These are phyloP conservation scores for Tadarida brasiliensis DNA, from an alignment of 2,797 vertebrate genomes.

Conservation along the genomic window DNA sequence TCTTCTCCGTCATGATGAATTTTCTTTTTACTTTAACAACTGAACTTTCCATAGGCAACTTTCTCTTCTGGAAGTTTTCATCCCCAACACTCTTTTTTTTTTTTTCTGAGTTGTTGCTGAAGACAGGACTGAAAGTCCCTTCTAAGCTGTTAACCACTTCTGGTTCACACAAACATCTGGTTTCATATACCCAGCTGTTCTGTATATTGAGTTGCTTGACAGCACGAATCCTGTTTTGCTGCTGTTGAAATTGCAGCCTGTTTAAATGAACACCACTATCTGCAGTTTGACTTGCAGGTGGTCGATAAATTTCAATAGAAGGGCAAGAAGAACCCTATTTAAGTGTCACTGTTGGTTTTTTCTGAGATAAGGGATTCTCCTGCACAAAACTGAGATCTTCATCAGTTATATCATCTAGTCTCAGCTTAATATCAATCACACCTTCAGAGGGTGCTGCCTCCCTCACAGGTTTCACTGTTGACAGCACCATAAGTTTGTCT, in stretches of 20 bases:
- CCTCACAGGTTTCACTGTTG: constrained; percentile 94
- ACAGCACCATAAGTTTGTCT: constrained; percentile 91
- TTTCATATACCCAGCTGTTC: constrained; percentile 85
- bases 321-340: constrained; percentile 88
- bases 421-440: constrained; percentile 97
- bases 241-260: constrained; percentile 85
- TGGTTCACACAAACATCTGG: constrained; percentile 85
- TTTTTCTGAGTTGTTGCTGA: constrained; percentile 86
- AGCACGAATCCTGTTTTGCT: constrained; percentile 74
- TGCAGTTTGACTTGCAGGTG: constrained; percentile 87
- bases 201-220: constrained; percentile 83
- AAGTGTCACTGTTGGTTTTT: constrained; percentile 87
- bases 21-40: constrained; percentile 93
- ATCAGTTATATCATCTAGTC: constrained; percentile 95
- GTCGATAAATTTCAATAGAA: constrained; percentile 91
- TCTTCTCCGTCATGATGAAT: constrained; percentile 90
- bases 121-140: constrained; percentile 87
- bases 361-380: constrained; percentile 88
- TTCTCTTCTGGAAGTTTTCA: constrained; percentile 94
- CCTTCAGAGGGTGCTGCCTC: constrained; percentile 94
- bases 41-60: constrained; percentile 95
- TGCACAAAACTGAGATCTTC: constrained; percentile 91
- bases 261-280: constrained; percentile 81
- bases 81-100: constrained; percentile 88
- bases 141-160: constrained; percentile 87